phyloP scores from a whole-genome alignment of 2,888 invertebrate species.

The Volucella zonaria region DNA sequence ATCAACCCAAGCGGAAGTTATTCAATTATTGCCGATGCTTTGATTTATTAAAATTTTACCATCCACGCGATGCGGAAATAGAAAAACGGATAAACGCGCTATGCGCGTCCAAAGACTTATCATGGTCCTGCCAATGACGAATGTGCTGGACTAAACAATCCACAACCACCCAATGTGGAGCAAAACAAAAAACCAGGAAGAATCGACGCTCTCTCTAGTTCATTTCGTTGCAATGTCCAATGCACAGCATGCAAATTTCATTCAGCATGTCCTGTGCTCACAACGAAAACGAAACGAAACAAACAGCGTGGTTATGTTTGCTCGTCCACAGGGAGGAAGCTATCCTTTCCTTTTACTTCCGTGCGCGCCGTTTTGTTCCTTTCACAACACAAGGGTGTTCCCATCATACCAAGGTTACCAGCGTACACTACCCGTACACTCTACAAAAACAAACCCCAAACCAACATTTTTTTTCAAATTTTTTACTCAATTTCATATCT shows the following conservation, averaged over 20 bases:
- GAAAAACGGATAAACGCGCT: conserved; percentile 51
- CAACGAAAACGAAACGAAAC: conserved; percentile 64
- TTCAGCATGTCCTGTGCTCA: conserved; percentile 37
- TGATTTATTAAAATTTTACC: conserved; percentile 73
- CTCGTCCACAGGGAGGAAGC: conserved; percentile 74
- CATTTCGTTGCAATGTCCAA: conserved; percentile 50
- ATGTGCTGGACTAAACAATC: conserved; percentile 6
- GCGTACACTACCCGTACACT: too few species aligned
- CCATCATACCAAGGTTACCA: too few species aligned
- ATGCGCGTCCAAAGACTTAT: conserved; percentile 9
- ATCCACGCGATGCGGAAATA: conserved; percentile 62
- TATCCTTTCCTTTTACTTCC: conserved; percentile 71
- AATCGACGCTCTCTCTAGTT: conserved; percentile 20
- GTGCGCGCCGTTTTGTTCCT: conserved; percentile 50
- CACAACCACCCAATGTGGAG: not conserved
- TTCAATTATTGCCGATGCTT: conserved; percentile 74
- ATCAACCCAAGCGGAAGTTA: conserved; percentile 73
- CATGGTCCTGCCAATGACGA: conserved; percentile 39
- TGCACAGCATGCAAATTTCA: conserved; percentile 68
- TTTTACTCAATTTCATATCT: conserved; percentile 41
- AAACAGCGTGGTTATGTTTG: conserved; percentile 74
- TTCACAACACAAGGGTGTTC: conserved; percentile 31
- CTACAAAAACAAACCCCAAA: conserved; percentile 47
- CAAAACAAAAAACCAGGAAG: conserved; percentile 2
- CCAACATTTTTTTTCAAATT: conserved; percentile 45